Percentiles rank a stretch among this genome's conserved stretches.
Conservation (phyloP, 2,888 invertebrate species). For the Eudasyphora cyanicolor region DNA sequence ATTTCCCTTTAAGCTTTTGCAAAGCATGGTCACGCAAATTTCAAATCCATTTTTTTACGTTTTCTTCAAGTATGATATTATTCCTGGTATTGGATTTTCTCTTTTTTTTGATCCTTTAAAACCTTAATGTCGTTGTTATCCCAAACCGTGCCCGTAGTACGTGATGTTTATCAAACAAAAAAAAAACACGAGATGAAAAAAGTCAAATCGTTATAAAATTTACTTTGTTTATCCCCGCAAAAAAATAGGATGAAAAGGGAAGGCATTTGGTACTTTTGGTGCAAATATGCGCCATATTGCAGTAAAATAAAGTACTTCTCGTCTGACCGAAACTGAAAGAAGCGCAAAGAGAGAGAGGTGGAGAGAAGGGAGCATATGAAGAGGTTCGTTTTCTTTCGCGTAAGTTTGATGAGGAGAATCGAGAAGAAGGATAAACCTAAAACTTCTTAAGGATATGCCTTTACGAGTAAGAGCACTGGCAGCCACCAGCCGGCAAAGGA, state of each 20-base stretch:
- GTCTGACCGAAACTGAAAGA: not conserved
- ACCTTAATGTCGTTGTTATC: conserved; percentile 34
- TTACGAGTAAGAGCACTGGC: too few species aligned
- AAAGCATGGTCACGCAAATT: conserved; percentile 49
- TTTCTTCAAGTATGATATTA: too few species aligned
- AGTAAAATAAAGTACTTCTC: conserved; percentile 45
- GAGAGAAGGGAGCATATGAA: too few species aligned
- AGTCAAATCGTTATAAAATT: conserved; percentile 3
- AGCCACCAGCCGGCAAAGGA: not conserved
- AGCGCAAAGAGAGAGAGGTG: not conserved
- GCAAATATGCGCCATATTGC: conserved; percentile 62
- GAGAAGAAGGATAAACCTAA: not conserved
- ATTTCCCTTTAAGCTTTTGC: not conserved
- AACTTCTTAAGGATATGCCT: conserved; percentile 31
- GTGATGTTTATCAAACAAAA: conserved; percentile 63
- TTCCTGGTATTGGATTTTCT: too few species aligned
- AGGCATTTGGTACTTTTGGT: conserved; percentile 26
- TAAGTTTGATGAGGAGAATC: not conserved
- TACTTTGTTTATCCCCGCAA: not conserved
- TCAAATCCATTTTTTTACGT: conserved; percentile 57
- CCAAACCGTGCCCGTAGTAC: conserved; percentile 25
- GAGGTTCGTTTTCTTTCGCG: too few species aligned
- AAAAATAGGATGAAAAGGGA: not conserved
- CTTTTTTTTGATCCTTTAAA: not conserved
- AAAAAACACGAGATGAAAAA: not conserved